Base-by-base conservation (phyloP, 2,888 invertebrate genomes). In the Maniola hyperantus region DNA sequence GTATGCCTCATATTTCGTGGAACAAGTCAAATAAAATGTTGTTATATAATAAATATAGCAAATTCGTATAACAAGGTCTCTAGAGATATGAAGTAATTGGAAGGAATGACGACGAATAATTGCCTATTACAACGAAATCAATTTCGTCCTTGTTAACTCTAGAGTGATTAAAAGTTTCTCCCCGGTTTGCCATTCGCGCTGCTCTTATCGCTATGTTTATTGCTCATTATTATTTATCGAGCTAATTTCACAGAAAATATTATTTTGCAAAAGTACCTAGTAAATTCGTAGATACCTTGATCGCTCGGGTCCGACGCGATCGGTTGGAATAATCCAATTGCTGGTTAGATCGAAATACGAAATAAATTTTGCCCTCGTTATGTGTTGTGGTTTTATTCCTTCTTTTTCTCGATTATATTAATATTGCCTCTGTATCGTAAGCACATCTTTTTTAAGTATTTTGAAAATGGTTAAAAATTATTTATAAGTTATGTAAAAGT, bases 281-380 rank as follows among this genome's bases (percentile, higher is more conserved):
- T 55, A 54, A 54, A 18, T 61, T 46, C 26, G 15, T 18, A n/a
- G n/a, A n/a, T n/a, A 20, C 42, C 53, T 59, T 58, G 58, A 61
- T 57, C 61, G 51, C 44, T 65, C 53, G 33, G 34, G 48, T 44
- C 50, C 60, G 26, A 57, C 18, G 48, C 67, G 57, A 65, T 67
- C 67, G 62, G 62, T 64, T 62, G 67, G 50, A 69, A 67, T 65
- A 63, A 65, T 57, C 48, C 46, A 57, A 69, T 69, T 67, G 55
- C 42, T 42, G 33, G 64, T 54, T 55, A 62, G 58, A 69, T 61
- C 53, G 61, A 69, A 65, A 69, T 26, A 65, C 53, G 61, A 69
- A 65, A 69, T 26, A 65, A 67, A 67, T 67, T 69, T 62, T 34
- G 54, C 33, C 64, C 54, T 59, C 54, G 67, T 26, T 26, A 26